These are phyloP conservation scores for Apoderus coryli DNA, from an alignment of 2,888 invertebrate genomes.

Conservation along the genomic window DNA sequence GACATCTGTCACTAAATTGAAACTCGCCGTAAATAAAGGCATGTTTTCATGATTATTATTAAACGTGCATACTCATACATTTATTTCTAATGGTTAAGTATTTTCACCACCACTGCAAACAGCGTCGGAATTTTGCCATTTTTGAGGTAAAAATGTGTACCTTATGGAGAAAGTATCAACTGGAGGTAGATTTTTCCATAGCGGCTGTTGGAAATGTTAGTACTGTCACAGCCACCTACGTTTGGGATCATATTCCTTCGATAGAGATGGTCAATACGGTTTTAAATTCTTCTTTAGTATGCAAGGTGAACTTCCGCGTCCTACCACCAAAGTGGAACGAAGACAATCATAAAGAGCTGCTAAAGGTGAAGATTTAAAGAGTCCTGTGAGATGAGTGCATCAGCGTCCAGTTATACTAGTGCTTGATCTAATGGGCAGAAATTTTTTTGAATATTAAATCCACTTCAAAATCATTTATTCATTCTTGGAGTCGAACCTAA, in stretches of 20 bases:
- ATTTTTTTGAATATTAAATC: too few species aligned
- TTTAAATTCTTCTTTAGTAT: conserved; percentile 58
- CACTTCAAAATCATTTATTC: too few species aligned
- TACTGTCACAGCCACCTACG: conserved; percentile 77
- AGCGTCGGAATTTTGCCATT: conserved; percentile 65
- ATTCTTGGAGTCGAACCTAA: too few species aligned
- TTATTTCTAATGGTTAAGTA: too few species aligned
- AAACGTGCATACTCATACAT: too few species aligned
- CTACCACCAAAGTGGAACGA: conserved; percentile 17
- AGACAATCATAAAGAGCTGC: conserved; percentile 18
- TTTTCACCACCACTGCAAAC: conserved; percentile 52
- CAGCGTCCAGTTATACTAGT: conserved; percentile 34
- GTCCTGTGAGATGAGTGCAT: conserved; percentile 37
- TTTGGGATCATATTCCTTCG: conserved; percentile 62
- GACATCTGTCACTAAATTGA: too few species aligned
- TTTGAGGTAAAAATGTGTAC: conserved; percentile 85
- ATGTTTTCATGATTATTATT: too few species aligned
- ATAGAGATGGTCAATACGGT: conserved; percentile 50
- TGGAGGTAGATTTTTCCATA: conserved; percentile 81
- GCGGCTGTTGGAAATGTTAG: conserved; percentile 74
- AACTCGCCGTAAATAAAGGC: too few species aligned
- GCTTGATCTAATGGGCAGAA: conserved; percentile 33
- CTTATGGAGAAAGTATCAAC: conserved; percentile 84
- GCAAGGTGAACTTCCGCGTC: conserved; percentile 35
- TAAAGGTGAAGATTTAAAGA: conserved; percentile 22